These are phyloP conservation scores for Sylvia atricapilla DNA, from an alignment of 2,113 vertebrate species.

Conservation along the genomic window DNA sequence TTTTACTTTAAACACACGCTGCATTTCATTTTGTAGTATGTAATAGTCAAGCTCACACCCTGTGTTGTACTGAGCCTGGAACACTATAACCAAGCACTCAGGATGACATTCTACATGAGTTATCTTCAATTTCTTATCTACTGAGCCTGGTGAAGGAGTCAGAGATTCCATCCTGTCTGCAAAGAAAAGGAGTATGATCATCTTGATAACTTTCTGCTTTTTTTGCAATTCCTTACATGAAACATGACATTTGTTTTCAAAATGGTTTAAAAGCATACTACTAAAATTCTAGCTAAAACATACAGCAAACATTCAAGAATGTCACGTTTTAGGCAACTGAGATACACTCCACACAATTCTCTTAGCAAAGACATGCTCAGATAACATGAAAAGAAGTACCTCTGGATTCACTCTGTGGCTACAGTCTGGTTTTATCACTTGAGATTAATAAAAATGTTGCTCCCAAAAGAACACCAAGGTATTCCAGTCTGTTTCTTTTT, in stretches of 20 bases:
- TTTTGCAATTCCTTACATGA: background rate
- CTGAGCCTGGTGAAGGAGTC: conserved; percentile 33
- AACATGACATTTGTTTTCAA: background rate
- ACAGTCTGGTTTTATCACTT: background rate
- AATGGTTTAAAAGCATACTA: background rate
- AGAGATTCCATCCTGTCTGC: conserved; percentile 71
- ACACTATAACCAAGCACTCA: conserved; percentile 80
- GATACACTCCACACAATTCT: background rate
- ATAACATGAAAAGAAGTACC: background rate
- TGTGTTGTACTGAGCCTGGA: conserved; percentile 78
- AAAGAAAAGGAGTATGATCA: conserved; percentile 60
- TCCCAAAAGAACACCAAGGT: background rate
- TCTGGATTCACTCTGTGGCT: background rate
- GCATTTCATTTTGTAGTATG: conserved; percentile 85
- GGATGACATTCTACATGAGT: conserved; percentile 79
- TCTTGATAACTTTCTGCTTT: background rate
- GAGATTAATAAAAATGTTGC: background rate
- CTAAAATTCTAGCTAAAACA: background rate
- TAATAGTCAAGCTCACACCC: conserved; percentile 85
- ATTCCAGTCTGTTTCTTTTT: background rate
- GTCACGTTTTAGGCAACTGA: background rate
- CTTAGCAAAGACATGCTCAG: background rate
- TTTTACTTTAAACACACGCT: conserved; percentile 76
- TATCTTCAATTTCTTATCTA: conserved; percentile 81
- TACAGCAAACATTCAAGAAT: background rate